These are phyloP conservation scores for Lordiphosa clarofinis DNA, from an alignment of 1,140 invertebrate species.

Conservation along the genomic window DNA sequence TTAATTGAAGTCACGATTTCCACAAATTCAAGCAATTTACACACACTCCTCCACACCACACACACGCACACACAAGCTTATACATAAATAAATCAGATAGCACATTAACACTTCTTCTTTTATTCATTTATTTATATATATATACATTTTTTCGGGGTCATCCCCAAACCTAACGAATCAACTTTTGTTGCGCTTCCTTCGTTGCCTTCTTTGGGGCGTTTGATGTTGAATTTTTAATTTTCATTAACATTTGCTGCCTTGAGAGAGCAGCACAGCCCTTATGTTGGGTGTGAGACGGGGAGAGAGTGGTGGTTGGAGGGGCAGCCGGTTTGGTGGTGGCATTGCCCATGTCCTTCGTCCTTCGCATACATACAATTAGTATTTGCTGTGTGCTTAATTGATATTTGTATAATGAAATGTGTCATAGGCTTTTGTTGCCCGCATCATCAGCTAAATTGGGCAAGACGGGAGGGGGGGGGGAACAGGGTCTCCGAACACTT, in stretches of 20 bases:
- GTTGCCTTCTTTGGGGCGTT: constrained; percentile 49
- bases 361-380: constrained; percentile 50
- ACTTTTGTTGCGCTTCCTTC: constrained; percentile 28
- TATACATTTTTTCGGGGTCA: constrained; percentile 11
- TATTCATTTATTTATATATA: constrained; percentile 6
- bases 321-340: constrained; percentile 5
- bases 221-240: constrained; percentile 79
- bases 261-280: constrained; percentile 39
- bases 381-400: constrained; percentile 70
- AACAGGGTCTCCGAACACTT: too few species aligned
- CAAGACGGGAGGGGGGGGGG: background rate
- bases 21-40: constrained; percentile 72
- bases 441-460: constrained; percentile 40
- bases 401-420: constrained; percentile 77
- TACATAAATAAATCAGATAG: constrained; percentile 75
- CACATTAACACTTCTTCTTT: constrained; percentile 68
- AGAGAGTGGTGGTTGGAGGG: background rate
- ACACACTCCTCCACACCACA: constrained; percentile 12
- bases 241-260: constrained; percentile 65
- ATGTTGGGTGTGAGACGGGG: constrained; percentile 23
- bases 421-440: constrained; percentile 63
- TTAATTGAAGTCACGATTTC: constrained; percentile 77
- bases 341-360: constrained; percentile 31
- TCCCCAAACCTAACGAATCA: constrained; percentile 2
- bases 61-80: constrained; percentile 28